phyloP scores from a whole-genome alignment of 2,888 invertebrate genomes.

The Automeris io region DNA sequence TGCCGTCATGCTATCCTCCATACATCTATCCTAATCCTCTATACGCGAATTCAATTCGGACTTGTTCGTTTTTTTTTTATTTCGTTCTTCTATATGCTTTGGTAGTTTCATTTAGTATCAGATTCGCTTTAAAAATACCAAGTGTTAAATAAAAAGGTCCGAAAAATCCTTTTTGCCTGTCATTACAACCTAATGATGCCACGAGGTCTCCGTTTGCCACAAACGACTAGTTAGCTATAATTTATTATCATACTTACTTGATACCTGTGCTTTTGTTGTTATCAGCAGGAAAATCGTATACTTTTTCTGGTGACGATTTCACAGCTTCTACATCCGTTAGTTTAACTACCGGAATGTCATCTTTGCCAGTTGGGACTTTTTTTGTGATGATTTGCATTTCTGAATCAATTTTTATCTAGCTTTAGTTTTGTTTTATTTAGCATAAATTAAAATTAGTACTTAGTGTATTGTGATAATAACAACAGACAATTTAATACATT shows the following conservation, averaged over 20 bases:
- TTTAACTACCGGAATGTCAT: conserved; percentile 21
- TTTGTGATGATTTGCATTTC: conserved; percentile 31
- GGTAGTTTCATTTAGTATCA: too few relatives aligned
- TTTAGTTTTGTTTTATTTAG: too few relatives aligned
- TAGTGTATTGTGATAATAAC: too few relatives aligned
- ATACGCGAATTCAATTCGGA: neutral
- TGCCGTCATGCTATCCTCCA: too few relatives aligned
- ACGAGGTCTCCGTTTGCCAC: too few relatives aligned
- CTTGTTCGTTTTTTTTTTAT: neutral
- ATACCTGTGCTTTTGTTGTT: conserved; percentile 11
- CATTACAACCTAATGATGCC: too few relatives aligned
- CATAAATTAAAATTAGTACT: too few relatives aligned
- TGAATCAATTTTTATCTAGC: conserved; percentile 14
- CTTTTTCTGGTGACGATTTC: conserved; percentile 13
- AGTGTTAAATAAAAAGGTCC: too few relatives aligned
- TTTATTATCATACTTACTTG: conserved; percentile 21
- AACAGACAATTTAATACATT: too few relatives aligned
- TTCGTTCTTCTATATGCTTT: neutral
- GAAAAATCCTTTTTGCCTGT: too few relatives aligned
- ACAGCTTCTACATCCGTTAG: conserved; percentile 21
- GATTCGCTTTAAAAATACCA: too few relatives aligned
- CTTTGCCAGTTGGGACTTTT: conserved; percentile 11
- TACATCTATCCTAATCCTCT: neutral
- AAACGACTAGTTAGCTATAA: too few relatives aligned
- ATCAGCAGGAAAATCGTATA: conserved; percentile 10